phyloP scores from a whole-genome alignment of 2,113 vertebrate genomes.

The Progne subis region DNA sequence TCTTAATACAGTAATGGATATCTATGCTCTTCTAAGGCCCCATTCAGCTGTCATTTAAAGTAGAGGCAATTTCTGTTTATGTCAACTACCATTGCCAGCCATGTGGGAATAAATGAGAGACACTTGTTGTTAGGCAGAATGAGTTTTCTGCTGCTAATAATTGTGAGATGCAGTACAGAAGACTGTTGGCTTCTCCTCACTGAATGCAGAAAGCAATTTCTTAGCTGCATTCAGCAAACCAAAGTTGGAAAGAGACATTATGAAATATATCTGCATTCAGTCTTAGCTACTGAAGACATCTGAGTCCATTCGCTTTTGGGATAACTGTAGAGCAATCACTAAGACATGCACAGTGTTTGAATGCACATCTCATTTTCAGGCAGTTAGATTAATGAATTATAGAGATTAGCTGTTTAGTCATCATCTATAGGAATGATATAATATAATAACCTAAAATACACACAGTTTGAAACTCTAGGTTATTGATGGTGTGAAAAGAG shows the following conservation, averaged over 20 bases:
- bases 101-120: slow-evolving; percentile 30
- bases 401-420: neutral
- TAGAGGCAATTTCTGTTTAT: slow-evolving; percentile 42
- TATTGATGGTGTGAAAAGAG: neutral
- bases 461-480: neutral
- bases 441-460: neutral
- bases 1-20: slow-evolving; percentile 27
- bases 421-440: neutral
- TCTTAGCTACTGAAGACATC: neutral
- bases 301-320: neutral
- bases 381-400: neutral
- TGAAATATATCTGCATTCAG: neutral
- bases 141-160: neutral
- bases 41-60: slow-evolving; percentile 41
- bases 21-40: neutral
- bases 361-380: neutral
- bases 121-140: neutral
- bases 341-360: neutral
- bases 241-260: neutral
- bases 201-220: neutral
- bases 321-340: neutral
- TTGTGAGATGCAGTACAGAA: neutral
- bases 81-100: slow-evolving; percentile 29
- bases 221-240: neutral
- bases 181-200: neutral